Evolutionary conservation across 2,797 vertebrate genomes (phyloP), one percentile per base, ranked within the genome.

Genomic region (Synaphobranchus kaupii): DNA sequence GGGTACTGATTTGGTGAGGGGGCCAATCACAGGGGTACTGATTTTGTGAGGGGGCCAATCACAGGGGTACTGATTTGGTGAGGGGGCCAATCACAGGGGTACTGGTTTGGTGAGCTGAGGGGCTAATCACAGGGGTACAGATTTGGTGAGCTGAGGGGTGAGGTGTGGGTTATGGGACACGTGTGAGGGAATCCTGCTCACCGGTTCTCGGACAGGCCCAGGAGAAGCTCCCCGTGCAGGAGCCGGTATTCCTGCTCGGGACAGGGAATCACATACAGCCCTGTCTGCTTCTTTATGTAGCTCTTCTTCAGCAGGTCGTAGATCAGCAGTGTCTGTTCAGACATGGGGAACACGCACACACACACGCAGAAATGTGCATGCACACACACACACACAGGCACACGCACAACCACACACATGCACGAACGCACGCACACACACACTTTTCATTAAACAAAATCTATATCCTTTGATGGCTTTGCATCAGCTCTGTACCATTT

Each of bases 121-220:
- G 50, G 52, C 13, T 7, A 15, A 22, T 84, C 28, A 34, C 58
- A n/a, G 31, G 28, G 34, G 54, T 34, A 22, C 17, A 9, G 83
- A n/a, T 63, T 63, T 47, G 83, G 48, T 31, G 52, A 39, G 5
- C 73, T 47, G 31, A 20, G 48, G n/a, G 31, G 7, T 17, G 34
- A 54, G 39, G 80, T 84, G 83, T 84, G n/a, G 44, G 50, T 73
- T 83, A 58, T 60, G 20, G 68, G 76, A 78, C 50, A 12, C 60
- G 50, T 12, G 82, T 80, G n/a, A 86, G 39, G 39, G 8, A 68
- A 56, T 85, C 47, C 48, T 87, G 63, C 88, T 90, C 85, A 95
- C 95, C 94, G 94, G 10, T 92, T 94, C 86, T 96, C 92, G 76
- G 94, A 94, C 25, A 95, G 90, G 34, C 95, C 93, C 86, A 96